Evolutionary conservation across 1,140 invertebrate species (phyloP), one percentile per base, ranked within the genome.

Genomic region (Eupeodes corollae): DNA sequence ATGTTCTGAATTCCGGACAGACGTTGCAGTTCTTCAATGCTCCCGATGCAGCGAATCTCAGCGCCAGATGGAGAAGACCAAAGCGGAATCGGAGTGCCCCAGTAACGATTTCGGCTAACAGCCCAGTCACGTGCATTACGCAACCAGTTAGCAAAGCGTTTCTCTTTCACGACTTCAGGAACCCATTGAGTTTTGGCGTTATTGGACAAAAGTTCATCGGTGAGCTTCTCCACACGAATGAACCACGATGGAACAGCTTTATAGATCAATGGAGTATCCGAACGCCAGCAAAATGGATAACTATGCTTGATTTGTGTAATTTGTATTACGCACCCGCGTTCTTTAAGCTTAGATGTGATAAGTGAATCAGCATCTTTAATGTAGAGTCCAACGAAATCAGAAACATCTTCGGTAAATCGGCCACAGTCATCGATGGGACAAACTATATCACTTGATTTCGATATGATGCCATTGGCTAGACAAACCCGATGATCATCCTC

Each of bases 251-350:
- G 71, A 67, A 88, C 92, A 1, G 90, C 83, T 56, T 84, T 75
- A 16, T 94, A 74, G 37, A 98, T 87, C 12, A 98, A 84, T 1
- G 95, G 95, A 62, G 83, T 78, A 63, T 94, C 92, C 0, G 89
- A 95, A 59, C 95, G 69, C 95, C 94, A 98, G 71, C 98, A 94
- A 63, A 95, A 88, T 0, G 95, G 94, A 73, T 98, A 98, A 55
- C 84, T 88, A 63, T 98, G 94, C 3, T 68, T 64, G 55, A 80
- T 80, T 1, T 73, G 69, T 45, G 83, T 79, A 38, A 79, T 72
- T 55, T 84, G 76, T 6, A 65, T 58, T 51, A 79, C 71, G 1
- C 95, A 41, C 12, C 95, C 63, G 54, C 82, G 63, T 30, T 73
- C 55, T 37, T 56, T 51, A 8, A 81, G 51, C 56, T 68, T 14